Percentiles rank a stretch among this genome's conserved stretches.
Conservation (phyloP, 92 coral and sea anemone genomes). For the Pocillopora meandrina region DNA sequence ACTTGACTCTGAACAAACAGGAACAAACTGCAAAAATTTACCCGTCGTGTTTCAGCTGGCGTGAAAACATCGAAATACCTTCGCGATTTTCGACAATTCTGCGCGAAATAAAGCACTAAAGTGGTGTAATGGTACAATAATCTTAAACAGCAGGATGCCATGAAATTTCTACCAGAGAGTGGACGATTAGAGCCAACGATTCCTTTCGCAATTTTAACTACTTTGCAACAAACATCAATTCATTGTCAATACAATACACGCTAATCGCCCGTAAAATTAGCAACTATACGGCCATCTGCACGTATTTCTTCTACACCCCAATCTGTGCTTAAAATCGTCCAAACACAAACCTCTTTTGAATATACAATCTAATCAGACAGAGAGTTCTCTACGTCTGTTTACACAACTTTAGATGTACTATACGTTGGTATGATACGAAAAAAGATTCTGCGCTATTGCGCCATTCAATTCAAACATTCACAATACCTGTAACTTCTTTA, state of each 20-base stretch:
- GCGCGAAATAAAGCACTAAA: neutral
- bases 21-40: neutral
- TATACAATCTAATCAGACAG: slow-evolving; percentile 19
- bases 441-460: neutral
- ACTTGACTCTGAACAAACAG: slow-evolving; percentile 21
- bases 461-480: neutral
- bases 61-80: slow-evolving; percentile 1
- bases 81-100: neutral
- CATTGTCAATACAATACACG: neutral
- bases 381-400: slow-evolving; percentile 9
- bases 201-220: slow-evolving; percentile 12
- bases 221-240: slow-evolving; percentile 7
- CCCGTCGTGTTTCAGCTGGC: neutral
- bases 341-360: neutral
- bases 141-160: neutral
- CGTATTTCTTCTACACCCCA: neutral
- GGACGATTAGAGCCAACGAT: neutral
- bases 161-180: neutral
- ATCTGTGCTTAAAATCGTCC: neutral
- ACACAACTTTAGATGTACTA: slow-evolving; percentile 8
- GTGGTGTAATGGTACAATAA: neutral
- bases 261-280: neutral
- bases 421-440: slow-evolving; percentile 14
- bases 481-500: slow-evolving; percentile 95
- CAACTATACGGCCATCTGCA: neutral